Conservation (phyloP, 2,113 vertebrate species). For the Thymallus thymallus region DNA sequence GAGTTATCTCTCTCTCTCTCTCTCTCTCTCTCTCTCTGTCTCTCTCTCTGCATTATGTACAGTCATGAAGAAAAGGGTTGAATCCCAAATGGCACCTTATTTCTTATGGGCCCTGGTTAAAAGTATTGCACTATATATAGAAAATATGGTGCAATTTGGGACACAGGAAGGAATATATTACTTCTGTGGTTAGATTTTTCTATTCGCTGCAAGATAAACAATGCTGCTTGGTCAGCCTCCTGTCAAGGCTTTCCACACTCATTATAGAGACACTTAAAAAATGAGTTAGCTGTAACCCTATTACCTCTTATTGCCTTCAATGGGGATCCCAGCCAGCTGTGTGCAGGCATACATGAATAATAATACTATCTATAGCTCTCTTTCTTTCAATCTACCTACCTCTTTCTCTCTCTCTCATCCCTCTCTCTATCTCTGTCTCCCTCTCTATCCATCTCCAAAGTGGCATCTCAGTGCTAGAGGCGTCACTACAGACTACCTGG, state of each 20-base stretch:
- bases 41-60: conserved; percentile 30
- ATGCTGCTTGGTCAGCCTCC: conserved; percentile 21
- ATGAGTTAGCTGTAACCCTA: conserved; percentile 62
- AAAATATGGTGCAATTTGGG: too few relatives aligned
- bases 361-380: conserved; percentile 41
- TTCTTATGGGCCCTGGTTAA: too few relatives aligned
- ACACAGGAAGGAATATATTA: too few relatives aligned
- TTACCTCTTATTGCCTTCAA: conserved; percentile 69
- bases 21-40: background rate
- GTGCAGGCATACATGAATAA: conserved; percentile 59
- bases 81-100: background rate
- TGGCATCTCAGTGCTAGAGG: too few relatives aligned
- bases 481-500: too few relatives aligned
- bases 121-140: too few relatives aligned
- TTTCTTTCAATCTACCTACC: background rate
- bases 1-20: conserved; percentile 12
- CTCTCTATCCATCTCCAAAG: too few relatives aligned
- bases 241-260: conserved; percentile 53
- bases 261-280: conserved; percentile 61
- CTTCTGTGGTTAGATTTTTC: too few relatives aligned
- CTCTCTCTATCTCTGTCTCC: background rate
- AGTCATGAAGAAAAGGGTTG: conserved; percentile 29
- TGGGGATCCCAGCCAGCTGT: conserved; percentile 56
- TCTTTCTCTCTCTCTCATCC: background rate
- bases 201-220: conserved; percentile 37